Conservation (phyloP, 2,888 invertebrate species). For the Pollenia labialis region DNA sequence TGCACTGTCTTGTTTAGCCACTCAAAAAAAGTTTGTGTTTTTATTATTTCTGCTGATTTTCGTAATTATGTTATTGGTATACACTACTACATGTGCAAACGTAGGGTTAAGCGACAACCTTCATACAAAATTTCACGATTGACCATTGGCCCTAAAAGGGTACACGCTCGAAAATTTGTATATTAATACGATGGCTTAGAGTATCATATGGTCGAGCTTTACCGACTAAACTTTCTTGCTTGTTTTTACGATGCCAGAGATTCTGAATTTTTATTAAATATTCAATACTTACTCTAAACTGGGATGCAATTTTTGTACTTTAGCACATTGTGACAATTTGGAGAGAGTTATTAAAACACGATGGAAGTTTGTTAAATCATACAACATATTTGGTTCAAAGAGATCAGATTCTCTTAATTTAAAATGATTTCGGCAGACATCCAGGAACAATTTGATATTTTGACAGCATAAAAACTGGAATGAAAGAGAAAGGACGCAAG, state of each 20-base stretch:
- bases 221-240: background rate
- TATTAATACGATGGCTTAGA: too few species aligned
- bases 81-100: too few species aligned
- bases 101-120: too few species aligned
- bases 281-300: conserved; percentile 90
- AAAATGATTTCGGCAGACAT: conserved; percentile 93
- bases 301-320: conserved; percentile 85
- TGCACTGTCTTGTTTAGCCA: too few species aligned
- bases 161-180: too few species aligned
- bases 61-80: too few species aligned
- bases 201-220: too few species aligned
- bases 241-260: background rate
- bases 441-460: conserved; percentile 96
- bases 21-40: too few species aligned
- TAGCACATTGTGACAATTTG: conserved; percentile 92
- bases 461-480: conserved; percentile 96
- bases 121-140: too few species aligned
- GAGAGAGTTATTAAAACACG: conserved; percentile 96
- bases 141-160: too few species aligned
- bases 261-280: background rate
- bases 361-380: conserved; percentile 97
- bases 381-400: conserved; percentile 97
- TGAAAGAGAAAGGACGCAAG: conserved; percentile 39
- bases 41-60: too few species aligned
- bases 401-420: conserved; percentile 93